Percentiles rank a stretch among this genome's conserved stretches.
phyloP scores from a whole-genome alignment of 2,797 vertebrate species.

The Morus bassanus region DNA sequence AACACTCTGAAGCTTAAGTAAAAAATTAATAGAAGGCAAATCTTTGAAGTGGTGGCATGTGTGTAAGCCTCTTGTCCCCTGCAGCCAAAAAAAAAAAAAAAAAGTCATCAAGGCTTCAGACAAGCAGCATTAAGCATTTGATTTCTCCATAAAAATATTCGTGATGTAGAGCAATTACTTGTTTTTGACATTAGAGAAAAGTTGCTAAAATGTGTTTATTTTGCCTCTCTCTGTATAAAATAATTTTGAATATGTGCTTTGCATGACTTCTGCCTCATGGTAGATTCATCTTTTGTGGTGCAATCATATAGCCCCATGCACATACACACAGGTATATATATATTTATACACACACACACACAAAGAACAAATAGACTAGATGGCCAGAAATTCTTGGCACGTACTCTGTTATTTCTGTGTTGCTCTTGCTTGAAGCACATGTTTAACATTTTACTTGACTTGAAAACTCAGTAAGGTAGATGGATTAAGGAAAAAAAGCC shows the following conservation, averaged over 20 bases:
- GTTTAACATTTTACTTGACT: slow-evolving; percentile 61
- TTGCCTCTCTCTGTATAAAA: neutral
- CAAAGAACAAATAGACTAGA: neutral
- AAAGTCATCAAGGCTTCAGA: slow-evolving; percentile 62
- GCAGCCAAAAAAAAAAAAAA: slow-evolving; percentile 55
- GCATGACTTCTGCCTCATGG: neutral
- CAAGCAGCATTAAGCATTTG: slow-evolving; percentile 50
- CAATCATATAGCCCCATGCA: neutral
- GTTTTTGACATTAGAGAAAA: slow-evolving; percentile 51
- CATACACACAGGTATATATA: neutral
- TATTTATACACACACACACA: neutral
- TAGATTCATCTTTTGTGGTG: neutral
- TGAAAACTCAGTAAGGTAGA: slow-evolving; percentile 62
- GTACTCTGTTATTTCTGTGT: slow-evolving; percentile 6
- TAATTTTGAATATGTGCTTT: neutral
- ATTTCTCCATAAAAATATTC: slow-evolving; percentile 61
- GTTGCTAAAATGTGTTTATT: slow-evolving; percentile 51
- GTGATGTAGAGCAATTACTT: slow-evolving; percentile 35
- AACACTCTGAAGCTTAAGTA: slow-evolving; percentile 60
- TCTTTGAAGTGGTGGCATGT: slow-evolving; percentile 65
- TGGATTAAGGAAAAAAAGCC: slow-evolving; percentile 64
- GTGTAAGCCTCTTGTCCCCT: slow-evolving; percentile 62
- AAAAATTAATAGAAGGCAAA: slow-evolving; percentile 66
- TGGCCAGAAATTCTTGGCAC: slow-evolving; percentile 9
- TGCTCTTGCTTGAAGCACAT: slow-evolving; percentile 19